These are phyloP conservation scores for Peromyscus melanophrys DNA, from an alignment of 2,797 vertebrate species.

Conservation along the genomic window DNA sequence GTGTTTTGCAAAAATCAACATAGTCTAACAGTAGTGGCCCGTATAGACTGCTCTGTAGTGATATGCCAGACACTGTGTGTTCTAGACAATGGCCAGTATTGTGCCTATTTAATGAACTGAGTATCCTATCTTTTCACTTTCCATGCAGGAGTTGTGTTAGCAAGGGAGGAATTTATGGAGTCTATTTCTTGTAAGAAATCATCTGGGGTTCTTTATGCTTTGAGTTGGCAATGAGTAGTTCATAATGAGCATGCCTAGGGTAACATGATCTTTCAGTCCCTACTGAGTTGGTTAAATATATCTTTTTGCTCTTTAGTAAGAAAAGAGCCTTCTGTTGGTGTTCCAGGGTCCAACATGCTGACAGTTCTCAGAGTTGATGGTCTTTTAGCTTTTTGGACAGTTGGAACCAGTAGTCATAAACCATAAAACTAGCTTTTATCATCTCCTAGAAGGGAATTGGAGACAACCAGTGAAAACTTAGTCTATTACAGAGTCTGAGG, in stretches of 20 bases:
- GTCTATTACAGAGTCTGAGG: background rate
- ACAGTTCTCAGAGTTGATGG: background rate
- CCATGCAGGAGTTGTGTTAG: background rate
- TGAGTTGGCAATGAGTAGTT: background rate
- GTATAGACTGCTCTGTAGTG: background rate
- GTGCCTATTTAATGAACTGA: background rate
- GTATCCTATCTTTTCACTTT: background rate
- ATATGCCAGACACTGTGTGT: background rate
- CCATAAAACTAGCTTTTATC: background rate
- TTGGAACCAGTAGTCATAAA: background rate
- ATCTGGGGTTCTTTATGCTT: background rate
- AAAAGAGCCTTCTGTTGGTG: background rate
- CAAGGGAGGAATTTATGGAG: background rate
- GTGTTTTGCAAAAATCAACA: background rate
- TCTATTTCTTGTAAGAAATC: background rate
- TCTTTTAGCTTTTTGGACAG: background rate
- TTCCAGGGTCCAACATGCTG: background rate
- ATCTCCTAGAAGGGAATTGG: background rate
- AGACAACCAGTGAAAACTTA: background rate
- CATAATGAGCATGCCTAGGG: background rate
- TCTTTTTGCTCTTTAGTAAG: background rate
- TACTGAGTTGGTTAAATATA: background rate
- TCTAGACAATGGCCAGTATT: background rate
- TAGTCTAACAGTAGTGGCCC: background rate
- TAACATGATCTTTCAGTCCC: too few species aligned